Percentiles rank a stretch among this genome's conserved stretches.
Evolutionary conservation across 2,113 vertebrate genomes (phyloP).

Genomic region (Clarias magur): DNA sequence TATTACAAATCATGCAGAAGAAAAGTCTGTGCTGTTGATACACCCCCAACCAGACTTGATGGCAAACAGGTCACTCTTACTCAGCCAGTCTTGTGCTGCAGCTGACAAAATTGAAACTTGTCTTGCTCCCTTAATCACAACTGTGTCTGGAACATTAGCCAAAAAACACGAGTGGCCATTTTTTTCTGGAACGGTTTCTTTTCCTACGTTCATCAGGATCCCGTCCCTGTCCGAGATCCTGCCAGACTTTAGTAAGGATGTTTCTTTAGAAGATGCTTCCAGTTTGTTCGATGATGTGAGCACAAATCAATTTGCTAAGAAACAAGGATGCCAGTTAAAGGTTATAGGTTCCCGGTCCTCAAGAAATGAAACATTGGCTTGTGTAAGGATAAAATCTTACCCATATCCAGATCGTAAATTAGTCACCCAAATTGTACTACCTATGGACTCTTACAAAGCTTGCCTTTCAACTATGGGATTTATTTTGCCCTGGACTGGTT

Average conservation of each 20-base stretch:
- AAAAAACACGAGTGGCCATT: background rate
- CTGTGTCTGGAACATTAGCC: background rate
- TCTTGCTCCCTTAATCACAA: background rate
- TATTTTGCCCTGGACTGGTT: slow-evolving; percentile 12
- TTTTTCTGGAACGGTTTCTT: slow-evolving; percentile 19
- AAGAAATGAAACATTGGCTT: slow-evolving; percentile 13
- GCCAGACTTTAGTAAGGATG: background rate
- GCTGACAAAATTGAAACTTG: slow-evolving; percentile 6
- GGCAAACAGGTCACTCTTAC: background rate
- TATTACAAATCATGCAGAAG: slow-evolving; percentile 16
- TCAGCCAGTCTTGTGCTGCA: background rate
- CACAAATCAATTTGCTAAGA: background rate
- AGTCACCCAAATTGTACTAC: slow-evolving; percentile 13
- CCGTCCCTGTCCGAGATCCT: background rate
- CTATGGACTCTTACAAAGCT: slow-evolving; percentile 12
- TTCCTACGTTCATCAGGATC: slow-evolving; percentile 14
- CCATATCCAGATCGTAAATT: slow-evolving; percentile 25
- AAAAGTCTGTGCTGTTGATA: background rate
- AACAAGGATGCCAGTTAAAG: background rate
- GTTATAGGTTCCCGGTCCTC: background rate
- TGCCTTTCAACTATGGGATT: background rate
- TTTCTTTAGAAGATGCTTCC: background rate
- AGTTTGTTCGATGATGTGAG: background rate
- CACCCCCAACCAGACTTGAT: slow-evolving; percentile 8
- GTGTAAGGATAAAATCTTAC: slow-evolving; percentile 26